These are phyloP conservation scores for Menidia beryllina DNA, from an alignment of 2,113 vertebrate genomes.

Conservation along the genomic window DNA sequence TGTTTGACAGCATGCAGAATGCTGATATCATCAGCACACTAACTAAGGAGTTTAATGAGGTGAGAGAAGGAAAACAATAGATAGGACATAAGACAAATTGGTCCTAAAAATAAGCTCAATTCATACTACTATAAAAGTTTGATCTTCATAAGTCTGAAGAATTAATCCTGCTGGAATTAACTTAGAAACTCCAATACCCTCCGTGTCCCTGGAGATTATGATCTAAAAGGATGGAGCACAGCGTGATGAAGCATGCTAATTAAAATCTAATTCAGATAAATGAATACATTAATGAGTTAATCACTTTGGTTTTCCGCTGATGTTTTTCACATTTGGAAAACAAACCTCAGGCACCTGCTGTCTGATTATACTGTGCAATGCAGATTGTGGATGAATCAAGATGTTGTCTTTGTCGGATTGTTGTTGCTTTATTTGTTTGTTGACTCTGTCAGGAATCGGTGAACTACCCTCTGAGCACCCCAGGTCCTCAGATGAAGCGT, in stretches of 20 bases:
- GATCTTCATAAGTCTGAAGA: background rate
- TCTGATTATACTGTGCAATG: background rate
- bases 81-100: background rate
- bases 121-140: slow-evolving; percentile 1
- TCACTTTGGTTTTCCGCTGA: slow-evolving; percentile 29
- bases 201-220: slow-evolving; percentile 31
- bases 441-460: slow-evolving; percentile 79
- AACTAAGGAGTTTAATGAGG: slow-evolving; percentile 90
- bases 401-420: background rate
- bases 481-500: slow-evolving; percentile 78
- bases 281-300: slow-evolving; percentile 47
- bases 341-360: slow-evolving; percentile 2
- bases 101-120: slow-evolving; percentile 4
- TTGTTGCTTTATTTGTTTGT: slow-evolving; percentile 14
- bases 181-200: slow-evolving; percentile 21
- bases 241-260: slow-evolving; percentile 42
- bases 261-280: slow-evolving; percentile 55
- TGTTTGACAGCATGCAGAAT: slow-evolving; percentile 87
- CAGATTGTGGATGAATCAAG: background rate
- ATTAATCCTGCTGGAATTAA: slow-evolving; percentile 37
- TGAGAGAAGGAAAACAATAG: slow-evolving; percentile 47
- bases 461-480: slow-evolving; percentile 84
- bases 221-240: slow-evolving; percentile 15
- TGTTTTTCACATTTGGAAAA: slow-evolving; percentile 31
- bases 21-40: slow-evolving; percentile 87